A percentile compares a stretch with the other conserved stretches of the same genome.
phyloP scores from a whole-genome alignment of 2,113 vertebrate genomes.

The Nothobranchius furzeri region DNA sequence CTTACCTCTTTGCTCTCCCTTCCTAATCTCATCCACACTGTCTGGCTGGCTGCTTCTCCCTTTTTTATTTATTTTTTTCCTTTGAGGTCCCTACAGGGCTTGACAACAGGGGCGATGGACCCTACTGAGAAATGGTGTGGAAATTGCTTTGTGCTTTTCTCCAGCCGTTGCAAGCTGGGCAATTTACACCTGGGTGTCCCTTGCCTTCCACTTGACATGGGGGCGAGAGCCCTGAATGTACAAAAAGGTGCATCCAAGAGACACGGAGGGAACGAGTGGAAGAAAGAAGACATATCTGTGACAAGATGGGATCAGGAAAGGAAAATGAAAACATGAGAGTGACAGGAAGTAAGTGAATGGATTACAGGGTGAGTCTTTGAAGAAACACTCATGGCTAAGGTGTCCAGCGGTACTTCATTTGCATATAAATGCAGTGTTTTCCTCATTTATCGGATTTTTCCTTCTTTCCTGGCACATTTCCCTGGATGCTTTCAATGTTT shows the following conservation, averaged over 20 bases:
- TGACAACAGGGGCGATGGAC: slow-evolving; percentile 47
- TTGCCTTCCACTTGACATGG: slow-evolving; percentile 62
- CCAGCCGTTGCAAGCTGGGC: slow-evolving; percentile 63
- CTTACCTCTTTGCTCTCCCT: slow-evolving; percentile 50
- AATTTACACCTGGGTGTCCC: slow-evolving; percentile 74
- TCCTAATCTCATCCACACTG: slow-evolving; percentile 66
- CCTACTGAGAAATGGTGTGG: slow-evolving; percentile 64
- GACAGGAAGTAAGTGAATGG: not conserved
- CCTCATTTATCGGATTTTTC: slow-evolving; percentile 41
- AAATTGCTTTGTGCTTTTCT: slow-evolving; percentile 78
- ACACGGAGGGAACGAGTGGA: slow-evolving; percentile 8
- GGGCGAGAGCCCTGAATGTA: slow-evolving; percentile 55
- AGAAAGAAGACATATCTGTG: slow-evolving; percentile 19
- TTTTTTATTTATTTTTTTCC: slow-evolving; percentile 21
- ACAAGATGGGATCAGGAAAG: not conserved
- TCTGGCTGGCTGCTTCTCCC: slow-evolving; percentile 60
- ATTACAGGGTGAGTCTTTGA: not conserved
- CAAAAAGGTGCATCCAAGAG: slow-evolving; percentile 38
- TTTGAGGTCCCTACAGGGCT: slow-evolving; percentile 49
- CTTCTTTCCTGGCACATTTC: slow-evolving; percentile 17
- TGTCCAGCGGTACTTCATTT: not conserved
- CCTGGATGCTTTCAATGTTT: slow-evolving; percentile 33
- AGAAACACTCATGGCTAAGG: not conserved
- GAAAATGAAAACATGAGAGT: slow-evolving; percentile 1
- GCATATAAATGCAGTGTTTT: not conserved